A percentile compares a stretch with the other conserved stretches of the same genome.
Evolutionary conservation across 2,888 invertebrate genomes (phyloP).

Genomic region (Perithous albicinctus): DNA sequence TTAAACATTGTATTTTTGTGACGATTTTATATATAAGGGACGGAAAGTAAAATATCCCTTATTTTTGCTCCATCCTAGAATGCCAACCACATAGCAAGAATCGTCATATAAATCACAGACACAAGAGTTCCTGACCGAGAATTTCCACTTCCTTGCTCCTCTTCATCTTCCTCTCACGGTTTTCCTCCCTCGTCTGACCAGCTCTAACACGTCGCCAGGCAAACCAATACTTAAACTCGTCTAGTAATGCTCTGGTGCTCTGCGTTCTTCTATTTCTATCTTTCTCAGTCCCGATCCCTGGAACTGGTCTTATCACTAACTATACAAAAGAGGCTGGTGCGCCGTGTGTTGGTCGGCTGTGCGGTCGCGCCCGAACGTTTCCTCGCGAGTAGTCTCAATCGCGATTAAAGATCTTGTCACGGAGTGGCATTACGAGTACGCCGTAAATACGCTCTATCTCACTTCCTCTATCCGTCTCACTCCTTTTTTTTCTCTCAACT

Average conservation of each 20-base stretch:
- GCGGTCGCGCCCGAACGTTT: slow-evolving; percentile 51
- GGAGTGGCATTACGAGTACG: slow-evolving; percentile 78
- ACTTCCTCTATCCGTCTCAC: slow-evolving; percentile 68
- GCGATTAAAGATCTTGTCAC: slow-evolving; percentile 84
- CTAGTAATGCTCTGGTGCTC: slow-evolving; percentile 33
- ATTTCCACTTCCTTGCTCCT: slow-evolving; percentile 42
- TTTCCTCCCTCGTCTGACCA: slow-evolving; percentile 52
- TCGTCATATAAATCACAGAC: slow-evolving; percentile 42
- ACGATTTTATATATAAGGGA: too few species aligned
- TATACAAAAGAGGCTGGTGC: slow-evolving; percentile 79
- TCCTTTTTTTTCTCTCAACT: slow-evolving; percentile 70
- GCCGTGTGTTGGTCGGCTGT: slow-evolving; percentile 73
- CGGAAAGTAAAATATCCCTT: too few species aligned
- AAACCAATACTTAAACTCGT: slow-evolving; percentile 34
- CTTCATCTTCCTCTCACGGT: slow-evolving; percentile 56
- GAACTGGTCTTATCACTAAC: slow-evolving; percentile 78
- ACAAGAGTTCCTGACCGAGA: slow-evolving; percentile 52
- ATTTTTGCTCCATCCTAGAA: too few species aligned
- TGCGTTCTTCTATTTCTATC: slow-evolving; percentile 44
- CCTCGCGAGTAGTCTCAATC: slow-evolving; percentile 76
- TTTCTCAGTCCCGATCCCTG: slow-evolving; percentile 57
- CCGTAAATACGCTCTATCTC: slow-evolving; percentile 70
- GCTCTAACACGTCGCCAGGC: slow-evolving; percentile 39
- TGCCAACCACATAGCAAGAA: slow-evolving; percentile 6
- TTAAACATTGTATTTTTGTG: too few species aligned